Conservation (phyloP, 2,797 vertebrate species). For the Nothura maculosa region DNA sequence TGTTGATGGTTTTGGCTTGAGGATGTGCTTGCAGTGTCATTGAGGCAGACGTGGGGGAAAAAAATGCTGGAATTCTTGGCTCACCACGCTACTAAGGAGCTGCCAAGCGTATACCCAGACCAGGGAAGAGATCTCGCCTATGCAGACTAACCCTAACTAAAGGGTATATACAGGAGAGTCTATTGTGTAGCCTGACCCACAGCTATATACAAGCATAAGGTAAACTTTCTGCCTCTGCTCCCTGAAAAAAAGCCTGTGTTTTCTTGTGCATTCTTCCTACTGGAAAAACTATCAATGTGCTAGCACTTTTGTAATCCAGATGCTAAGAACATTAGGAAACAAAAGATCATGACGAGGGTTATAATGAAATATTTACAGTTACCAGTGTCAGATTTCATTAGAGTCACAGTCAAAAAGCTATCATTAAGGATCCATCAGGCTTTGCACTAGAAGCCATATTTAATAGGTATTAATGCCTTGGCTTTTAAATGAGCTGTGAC, state of each 20-base stretch:
- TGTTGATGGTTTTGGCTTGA: background rate
- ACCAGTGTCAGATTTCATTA: background rate
- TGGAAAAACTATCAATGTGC: background rate
- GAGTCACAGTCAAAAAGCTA: background rate
- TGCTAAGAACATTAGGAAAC: background rate
- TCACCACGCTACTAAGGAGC: too few species aligned
- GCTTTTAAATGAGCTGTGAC: background rate
- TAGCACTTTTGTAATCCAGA: background rate
- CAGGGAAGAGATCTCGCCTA: background rate
- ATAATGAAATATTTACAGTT: background rate
- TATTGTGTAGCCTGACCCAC: background rate
- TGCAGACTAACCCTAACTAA: background rate
- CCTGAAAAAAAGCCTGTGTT: background rate
- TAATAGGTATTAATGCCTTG: background rate
- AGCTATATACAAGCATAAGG: background rate
- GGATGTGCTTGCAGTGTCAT: background rate
- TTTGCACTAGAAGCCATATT: background rate
- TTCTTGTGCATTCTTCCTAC: background rate
- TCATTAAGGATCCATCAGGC: background rate
- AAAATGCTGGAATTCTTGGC: background rate
- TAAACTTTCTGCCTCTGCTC: background rate
- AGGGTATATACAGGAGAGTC: background rate
- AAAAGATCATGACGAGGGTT: background rate
- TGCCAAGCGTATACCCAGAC: background rate
- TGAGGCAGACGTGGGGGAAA: background rate